Evolutionary conservation across 2,113 vertebrate species (phyloP).

Genomic region (Uropsilus gracilis): DNA sequence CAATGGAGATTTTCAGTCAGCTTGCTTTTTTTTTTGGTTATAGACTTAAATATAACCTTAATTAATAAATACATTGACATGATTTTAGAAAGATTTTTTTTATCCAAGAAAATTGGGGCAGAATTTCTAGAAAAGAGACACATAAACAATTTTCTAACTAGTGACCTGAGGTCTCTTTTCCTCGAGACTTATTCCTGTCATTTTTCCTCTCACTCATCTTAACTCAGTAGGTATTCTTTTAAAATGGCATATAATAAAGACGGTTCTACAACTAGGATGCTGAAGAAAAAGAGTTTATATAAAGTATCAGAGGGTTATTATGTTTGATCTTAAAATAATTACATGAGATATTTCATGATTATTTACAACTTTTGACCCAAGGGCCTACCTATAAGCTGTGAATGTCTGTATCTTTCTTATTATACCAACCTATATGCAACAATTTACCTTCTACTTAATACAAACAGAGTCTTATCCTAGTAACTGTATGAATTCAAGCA

Average conservation of each 20-base stretch:
- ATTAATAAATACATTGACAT: not conserved
- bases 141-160: not conserved
- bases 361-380: constrained; percentile 83
- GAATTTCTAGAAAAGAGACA: constrained; percentile 47
- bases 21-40: not conserved
- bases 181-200: not conserved
- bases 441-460: constrained; percentile 70
- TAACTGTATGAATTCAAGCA: constrained; percentile 62
- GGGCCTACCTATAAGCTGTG: constrained; percentile 61
- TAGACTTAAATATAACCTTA: not conserved
- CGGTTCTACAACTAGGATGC: not conserved
- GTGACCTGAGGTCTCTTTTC: not conserved
- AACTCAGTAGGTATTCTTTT: constrained; percentile 6
- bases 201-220: constrained; percentile 20
- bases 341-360: constrained; percentile 74
- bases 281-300: constrained; percentile 34
- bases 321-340: constrained; percentile 73
- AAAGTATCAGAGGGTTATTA: constrained; percentile 53
- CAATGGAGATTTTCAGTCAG: not conserved
- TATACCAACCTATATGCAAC: constrained; percentile 73
- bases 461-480: constrained; percentile 48
- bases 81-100: not conserved
- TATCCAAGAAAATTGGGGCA: not conserved
- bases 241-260: constrained; percentile 25
- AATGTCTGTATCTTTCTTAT: constrained; percentile 57